Base-by-base conservation (phyloP, 1,140 invertebrate genomes). In the Drosophila nigrodunni region DNA sequence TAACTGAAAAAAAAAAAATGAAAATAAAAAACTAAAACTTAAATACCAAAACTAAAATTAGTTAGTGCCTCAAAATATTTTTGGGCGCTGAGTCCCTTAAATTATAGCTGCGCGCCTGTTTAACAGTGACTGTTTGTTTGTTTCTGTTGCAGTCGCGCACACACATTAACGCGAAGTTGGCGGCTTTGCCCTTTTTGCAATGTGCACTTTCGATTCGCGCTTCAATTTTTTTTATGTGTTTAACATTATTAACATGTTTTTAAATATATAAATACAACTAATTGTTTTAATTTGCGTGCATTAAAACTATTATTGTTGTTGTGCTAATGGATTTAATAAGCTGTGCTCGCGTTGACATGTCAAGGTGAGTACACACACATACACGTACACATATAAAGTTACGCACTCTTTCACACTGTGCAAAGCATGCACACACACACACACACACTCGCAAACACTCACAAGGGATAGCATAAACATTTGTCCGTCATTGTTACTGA, bases 261-360 rank as follows among this genome's bases (percentile, higher is more conserved):
- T 61, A 60, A 59, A 58, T 64, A 59, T 47, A 68, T 47, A 68
- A 69, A 68, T 58, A 59, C 13, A 66, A 78, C 57, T 88, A 83
- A 89, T 83, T 78, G 80, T 67, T 69, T 74, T 80, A 83, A 87
- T 88, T 88, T 65, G 68, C 73, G 59, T 75, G 59, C 11, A 44
- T 74, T 74, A 44, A 25, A 55, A 54, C 47, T 58, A 67, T 64
- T 60, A 66, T 76, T 71, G 59, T 50, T 58, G 47, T 71, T 71
- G 60, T 61, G 60, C 59, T 79, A 83, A 83, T 82, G 76, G 50
- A 66, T 82, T 82, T 83, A 83, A 82, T 74, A 72, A 62, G 78
- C 62, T 79, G 70, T 50, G 35, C 35, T 15, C 44, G 74, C 59
- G 65, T 57, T 62, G 85, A 87, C 80, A 88, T 82, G 83, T 87